Evolutionary conservation across 2,797 vertebrate genomes (phyloP).

Genomic region (Gorsachius magnificus): DNA sequence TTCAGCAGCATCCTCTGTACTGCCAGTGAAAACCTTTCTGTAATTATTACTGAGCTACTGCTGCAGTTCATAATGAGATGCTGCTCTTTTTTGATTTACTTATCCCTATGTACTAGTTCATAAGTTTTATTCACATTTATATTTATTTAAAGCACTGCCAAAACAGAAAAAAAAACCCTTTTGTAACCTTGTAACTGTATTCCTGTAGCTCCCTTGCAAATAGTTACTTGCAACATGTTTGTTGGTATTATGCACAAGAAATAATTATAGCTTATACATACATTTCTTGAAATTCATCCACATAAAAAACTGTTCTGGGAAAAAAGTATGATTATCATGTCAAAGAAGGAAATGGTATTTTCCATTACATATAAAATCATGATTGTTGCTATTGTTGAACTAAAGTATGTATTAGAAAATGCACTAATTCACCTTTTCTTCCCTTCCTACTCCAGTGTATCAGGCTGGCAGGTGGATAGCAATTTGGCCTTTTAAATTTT

Average conservation of each 20-base stretch:
- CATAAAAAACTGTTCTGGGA: background rate
- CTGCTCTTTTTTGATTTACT: background rate
- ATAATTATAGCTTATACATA: background rate
- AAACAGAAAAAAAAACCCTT: background rate
- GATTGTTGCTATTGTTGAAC: background rate
- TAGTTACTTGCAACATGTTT: background rate
- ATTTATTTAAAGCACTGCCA: background rate
- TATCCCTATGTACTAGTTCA: background rate
- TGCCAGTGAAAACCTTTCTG: background rate
- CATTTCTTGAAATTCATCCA: background rate
- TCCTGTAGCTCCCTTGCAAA: background rate
- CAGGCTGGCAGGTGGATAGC: background rate
- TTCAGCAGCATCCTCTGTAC: background rate
- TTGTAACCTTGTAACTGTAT: background rate
- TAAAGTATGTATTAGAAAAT: background rate
- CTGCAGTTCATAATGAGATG: background rate
- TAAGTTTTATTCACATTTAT: background rate
- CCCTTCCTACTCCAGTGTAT: background rate
- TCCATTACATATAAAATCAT: background rate
- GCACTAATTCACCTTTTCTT: background rate
- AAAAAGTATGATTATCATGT: background rate
- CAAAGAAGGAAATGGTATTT: background rate
- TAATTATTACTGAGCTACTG: background rate
- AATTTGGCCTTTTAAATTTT: background rate
- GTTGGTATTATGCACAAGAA: background rate